Evolutionary conservation across 53 echinoderm and acorn worm genomes (phyloP), one percentile per base, ranked within the genome.

Genomic region (Holothuria leucospilota): DNA sequence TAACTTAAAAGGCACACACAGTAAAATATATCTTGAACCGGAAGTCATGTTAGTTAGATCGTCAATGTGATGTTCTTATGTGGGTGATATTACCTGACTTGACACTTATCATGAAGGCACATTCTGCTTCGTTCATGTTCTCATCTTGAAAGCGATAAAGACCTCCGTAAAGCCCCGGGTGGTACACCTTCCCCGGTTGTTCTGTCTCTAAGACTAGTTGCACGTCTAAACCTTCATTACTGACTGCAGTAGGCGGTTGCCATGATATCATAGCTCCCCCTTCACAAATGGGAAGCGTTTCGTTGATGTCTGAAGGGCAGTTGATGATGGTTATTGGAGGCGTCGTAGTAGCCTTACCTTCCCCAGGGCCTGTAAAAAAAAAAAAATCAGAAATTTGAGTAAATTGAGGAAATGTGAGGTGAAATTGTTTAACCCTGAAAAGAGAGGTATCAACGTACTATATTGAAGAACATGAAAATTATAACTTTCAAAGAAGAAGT

Each of bases 121-220:
- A 80, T 21, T 60, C 80, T 2, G 59, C 80, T 14, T 28, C 59
- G 38, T 80, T 80, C 21, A 60, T 38, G 38, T 80, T 0, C 16
- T 61, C 80, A 61, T 80, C 80, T 20, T 61, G 53, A 80, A 80
- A 80, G 59, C 38, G 59, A 38, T 80, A 80, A 30, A 61, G 61
- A 18, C 38, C 34, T 14, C 59, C 80, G 26, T 80, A 80, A 61
- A 80, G 39, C 34, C 80, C 80, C 0, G 80, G 80, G 8, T 9
- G 53, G 29, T 53, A 60, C 27, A 80, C 8, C 21, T 21, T 59
- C n/a, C 80, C 80, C 4, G 80, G 61, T 18, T 80, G 80, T 8
- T 80, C 20, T 6, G 59, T 60, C 20, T 60, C 28, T 59, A 60
- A 27, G 8, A 61, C 21, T 18, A 80, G 62, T 20, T 29, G 13